Percentiles rank a stretch among this genome's conserved stretches.
Evolutionary conservation across 2,888 invertebrate species (phyloP).

Genomic region (Caenorhabditis sulstoni): DNA sequence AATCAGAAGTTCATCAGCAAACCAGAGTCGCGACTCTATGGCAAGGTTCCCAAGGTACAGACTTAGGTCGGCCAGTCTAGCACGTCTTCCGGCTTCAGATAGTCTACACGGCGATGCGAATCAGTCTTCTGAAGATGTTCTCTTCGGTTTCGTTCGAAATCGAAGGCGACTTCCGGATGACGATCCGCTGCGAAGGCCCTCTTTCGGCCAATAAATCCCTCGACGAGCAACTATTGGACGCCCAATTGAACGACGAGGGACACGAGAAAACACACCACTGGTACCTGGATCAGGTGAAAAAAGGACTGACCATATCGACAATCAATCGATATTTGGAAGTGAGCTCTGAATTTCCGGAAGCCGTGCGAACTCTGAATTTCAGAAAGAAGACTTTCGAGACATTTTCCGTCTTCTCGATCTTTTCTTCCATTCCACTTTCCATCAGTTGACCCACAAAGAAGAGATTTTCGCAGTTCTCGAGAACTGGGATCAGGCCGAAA

Average conservation of each 20-base stretch:
- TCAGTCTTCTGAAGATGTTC: constrained; percentile 43
- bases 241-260: constrained; percentile 45
- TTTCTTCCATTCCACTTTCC: constrained; percentile 60
- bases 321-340: constrained; percentile 49
- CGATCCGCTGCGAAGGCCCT: constrained; percentile 29
- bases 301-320: constrained; percentile 48
- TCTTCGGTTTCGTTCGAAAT: constrained; percentile 51
- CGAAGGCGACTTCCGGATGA: constrained; percentile 32
- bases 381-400: constrained; percentile 57
- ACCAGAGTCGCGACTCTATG: constrained; percentile 58
- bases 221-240: constrained; percentile 44
- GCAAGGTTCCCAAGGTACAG: constrained; percentile 59
- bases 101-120: constrained; percentile 48
- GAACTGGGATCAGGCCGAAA: constrained; percentile 32
- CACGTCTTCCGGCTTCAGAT: constrained; percentile 29
- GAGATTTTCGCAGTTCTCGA: constrained; percentile 44
- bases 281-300: constrained; percentile 43
- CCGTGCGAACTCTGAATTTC: constrained; percentile 5
- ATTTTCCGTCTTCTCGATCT: constrained; percentile 54
- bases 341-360: neutral
- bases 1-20: constrained; percentile 57
- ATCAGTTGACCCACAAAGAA: constrained; percentile 60
- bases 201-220: constrained; percentile 23
- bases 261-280: constrained; percentile 39
- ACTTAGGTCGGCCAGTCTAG: neutral